Evolutionary conservation across 2,113 vertebrate genomes (phyloP).

Genomic region (Nothocercus julius): DNA sequence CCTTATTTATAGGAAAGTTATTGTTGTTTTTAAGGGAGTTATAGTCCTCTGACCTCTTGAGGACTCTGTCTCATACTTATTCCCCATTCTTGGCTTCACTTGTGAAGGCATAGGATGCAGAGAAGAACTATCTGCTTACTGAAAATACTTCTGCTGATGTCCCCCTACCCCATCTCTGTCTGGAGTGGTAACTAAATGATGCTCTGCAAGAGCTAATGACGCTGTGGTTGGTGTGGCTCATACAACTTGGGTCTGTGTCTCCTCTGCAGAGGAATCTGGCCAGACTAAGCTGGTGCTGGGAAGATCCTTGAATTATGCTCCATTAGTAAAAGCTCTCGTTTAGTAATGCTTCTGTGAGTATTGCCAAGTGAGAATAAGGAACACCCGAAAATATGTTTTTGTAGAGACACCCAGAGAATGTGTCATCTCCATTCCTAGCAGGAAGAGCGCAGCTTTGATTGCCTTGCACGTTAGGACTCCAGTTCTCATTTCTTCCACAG

Average conservation of each 20-base stretch:
- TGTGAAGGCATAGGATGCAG: background rate
- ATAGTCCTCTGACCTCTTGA: background rate
- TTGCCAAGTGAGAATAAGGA: background rate
- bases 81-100: background rate
- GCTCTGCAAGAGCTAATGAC: background rate
- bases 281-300: background rate
- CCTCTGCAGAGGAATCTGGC: background rate
- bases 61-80: background rate
- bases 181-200: background rate
- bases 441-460: background rate
- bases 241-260: background rate
- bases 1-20: background rate
- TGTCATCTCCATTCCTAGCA: background rate
- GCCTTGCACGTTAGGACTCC: background rate
- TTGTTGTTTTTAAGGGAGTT: background rate
- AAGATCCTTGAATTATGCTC: background rate
- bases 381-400: background rate
- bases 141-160: background rate
- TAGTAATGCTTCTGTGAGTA: background rate
- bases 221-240: background rate
- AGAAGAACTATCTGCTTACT: background rate
- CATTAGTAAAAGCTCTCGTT: background rate
- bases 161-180: background rate
- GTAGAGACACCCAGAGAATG: background rate
- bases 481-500: background rate